Evolutionary conservation across 2,797 vertebrate genomes (phyloP).

Genomic region (Hirundo rustica): DNA sequence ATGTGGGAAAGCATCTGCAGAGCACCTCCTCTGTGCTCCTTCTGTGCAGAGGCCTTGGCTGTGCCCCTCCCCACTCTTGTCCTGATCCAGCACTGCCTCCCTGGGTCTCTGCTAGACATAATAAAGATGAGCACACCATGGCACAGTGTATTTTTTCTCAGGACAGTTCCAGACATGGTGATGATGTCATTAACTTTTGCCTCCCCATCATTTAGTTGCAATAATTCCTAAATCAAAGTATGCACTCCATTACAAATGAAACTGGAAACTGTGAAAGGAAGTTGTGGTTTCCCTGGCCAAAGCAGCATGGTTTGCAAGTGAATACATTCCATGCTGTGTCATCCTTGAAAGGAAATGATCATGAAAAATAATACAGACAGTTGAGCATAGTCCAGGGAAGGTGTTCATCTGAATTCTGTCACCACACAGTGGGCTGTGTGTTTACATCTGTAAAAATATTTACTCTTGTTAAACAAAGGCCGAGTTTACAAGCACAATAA

Average conservation of each 20-base stretch:
- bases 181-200: background rate
- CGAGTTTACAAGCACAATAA: background rate
- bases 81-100: background rate
- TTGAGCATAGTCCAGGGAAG: background rate
- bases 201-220: background rate
- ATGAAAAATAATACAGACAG: background rate
- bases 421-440: background rate
- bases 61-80: background rate
- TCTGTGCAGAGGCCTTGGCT: background rate
- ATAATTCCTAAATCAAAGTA: background rate
- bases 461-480: slow-evolving; percentile 5
- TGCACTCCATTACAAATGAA: background rate
- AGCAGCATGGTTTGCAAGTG: background rate
- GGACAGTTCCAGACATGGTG: background rate
- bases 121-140: background rate
- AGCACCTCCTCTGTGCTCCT: background rate
- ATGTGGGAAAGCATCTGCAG: background rate
- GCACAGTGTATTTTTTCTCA: background rate
- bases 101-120: fast-evolving
- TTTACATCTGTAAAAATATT: slow-evolving; percentile 7
- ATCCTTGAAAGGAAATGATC: background rate
- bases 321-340: background rate
- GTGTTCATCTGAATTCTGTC: background rate
- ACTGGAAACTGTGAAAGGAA: background rate
- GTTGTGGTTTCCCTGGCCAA: background rate